phyloP scores from a whole-genome alignment of 2,888 invertebrate species.

The Petrolisthes manimaculis region DNA sequence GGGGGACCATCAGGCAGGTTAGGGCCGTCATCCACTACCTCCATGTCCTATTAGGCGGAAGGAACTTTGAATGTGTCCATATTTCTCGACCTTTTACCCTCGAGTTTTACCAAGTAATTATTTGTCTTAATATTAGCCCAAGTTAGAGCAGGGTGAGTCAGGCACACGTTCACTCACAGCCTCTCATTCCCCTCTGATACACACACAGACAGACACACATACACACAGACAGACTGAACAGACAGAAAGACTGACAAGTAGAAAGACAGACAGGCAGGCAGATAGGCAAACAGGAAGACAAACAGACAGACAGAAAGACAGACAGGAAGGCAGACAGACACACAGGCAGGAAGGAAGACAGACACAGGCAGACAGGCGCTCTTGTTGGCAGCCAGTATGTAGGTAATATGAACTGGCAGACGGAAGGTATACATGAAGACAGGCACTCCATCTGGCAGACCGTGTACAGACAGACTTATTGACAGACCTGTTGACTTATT shows the following conservation, averaged over 20 bases:
- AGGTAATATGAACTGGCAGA: not conserved
- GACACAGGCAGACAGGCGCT: not conserved
- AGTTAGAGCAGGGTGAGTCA: slow-evolving; percentile 33
- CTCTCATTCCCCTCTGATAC: slow-evolving; percentile 17
- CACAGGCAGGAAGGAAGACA: not conserved
- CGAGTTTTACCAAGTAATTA: slow-evolving; percentile 59
- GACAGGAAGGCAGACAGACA: not conserved
- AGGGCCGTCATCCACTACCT: slow-evolving; percentile 51
- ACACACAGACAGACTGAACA: not conserved
- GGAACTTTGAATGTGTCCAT: slow-evolving; percentile 59
- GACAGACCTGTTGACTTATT: too few relatives aligned
- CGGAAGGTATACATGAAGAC: not conserved
- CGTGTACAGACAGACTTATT: too few relatives aligned
- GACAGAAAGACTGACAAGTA: not conserved
- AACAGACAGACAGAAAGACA: not conserved
- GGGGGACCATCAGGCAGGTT: slow-evolving; percentile 50
- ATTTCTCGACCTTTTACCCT: slow-evolving; percentile 58
- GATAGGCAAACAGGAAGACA: not conserved
- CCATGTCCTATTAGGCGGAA: slow-evolving; percentile 59
- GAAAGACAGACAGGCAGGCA: not conserved
- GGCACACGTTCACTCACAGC: slow-evolving; percentile 30
- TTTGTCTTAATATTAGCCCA: slow-evolving; percentile 59
- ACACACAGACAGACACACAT: not conserved
- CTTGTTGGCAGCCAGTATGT: not conserved
- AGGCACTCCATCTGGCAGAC: not conserved